phyloP scores from a whole-genome alignment of 2,888 invertebrate genomes.

The Aphodius sticticus region DNA sequence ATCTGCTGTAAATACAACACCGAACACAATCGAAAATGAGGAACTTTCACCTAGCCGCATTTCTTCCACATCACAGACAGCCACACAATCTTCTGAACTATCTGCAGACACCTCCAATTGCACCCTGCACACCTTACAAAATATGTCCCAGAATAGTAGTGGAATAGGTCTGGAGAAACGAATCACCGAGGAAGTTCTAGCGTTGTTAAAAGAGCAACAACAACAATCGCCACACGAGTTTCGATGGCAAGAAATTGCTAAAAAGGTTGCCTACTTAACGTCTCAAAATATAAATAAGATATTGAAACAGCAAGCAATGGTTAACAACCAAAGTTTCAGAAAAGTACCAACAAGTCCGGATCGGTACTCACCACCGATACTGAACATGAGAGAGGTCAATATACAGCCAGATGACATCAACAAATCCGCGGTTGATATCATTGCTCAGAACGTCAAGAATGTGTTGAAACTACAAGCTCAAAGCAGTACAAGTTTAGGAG shows the following conservation, averaged over 20 bases:
- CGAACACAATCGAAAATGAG: not conserved
- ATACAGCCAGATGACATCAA: not conserved
- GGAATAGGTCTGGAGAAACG: not conserved
- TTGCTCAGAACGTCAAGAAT: not conserved
- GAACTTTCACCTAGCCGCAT: not conserved
- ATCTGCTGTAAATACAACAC: not conserved
- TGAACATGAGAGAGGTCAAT: not conserved
- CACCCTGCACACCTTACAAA: not conserved
- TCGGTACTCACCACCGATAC: not conserved
- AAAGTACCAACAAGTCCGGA: not conserved
- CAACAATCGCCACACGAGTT: not conserved
- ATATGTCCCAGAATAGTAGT: not conserved
- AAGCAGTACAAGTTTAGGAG: not conserved
- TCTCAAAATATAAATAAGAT: not conserved
- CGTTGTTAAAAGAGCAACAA: not conserved
- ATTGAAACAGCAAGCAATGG: not conserved
- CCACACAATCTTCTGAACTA: not conserved
- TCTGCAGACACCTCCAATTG: not conserved
- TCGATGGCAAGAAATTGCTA: not conserved
- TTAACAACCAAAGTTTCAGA: not conserved
- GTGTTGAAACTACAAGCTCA: not conserved
- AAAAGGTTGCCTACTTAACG: not conserved
- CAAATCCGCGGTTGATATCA: not conserved
- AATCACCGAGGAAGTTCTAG: not conserved
- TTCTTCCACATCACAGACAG: not conserved